Percentiles rank a stretch among this genome's conserved stretches.
These are phyloP conservation scores for Bos indicus DNA, from an alignment of 2,113 vertebrate genomes.

Conservation along the genomic window DNA sequence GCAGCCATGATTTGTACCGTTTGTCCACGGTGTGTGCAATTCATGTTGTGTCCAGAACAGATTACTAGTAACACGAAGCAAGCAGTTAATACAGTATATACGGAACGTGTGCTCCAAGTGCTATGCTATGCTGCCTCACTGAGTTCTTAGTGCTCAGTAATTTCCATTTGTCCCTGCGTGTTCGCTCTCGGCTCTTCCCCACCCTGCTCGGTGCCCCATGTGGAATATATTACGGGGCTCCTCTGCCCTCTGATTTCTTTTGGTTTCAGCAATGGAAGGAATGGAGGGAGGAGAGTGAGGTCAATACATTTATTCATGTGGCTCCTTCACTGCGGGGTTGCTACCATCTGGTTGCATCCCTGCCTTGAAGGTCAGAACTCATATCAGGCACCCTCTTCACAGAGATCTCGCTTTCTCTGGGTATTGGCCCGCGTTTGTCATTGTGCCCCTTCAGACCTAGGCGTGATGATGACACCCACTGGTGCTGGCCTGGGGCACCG, in stretches of 20 bases:
- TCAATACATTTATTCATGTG: neutral
- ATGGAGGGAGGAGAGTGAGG: neutral
- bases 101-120: neutral
- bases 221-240: neutral
- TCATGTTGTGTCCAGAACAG: neutral
- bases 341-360: neutral
- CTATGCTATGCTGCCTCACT: neutral
- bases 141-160: neutral
- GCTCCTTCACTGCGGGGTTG: neutral
- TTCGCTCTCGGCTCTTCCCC: neutral
- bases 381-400: neutral
- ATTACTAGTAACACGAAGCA: accelerated
- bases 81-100: neutral
- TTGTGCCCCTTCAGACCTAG: neutral
- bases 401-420: neutral
- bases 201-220: neutral
- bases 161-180: too few relatives aligned
- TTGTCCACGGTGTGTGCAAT: neutral
- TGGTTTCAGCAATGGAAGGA: neutral
- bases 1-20: accelerated
- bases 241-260: neutral
- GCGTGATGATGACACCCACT: accelerated
- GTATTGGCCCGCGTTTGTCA: neutral
- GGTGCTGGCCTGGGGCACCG: neutral
- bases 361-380: neutral